Evolutionary conservation across 2,113 vertebrate genomes (phyloP), one percentile per base, ranked within the genome.

Genomic region (Propithecus coquereli): DNA sequence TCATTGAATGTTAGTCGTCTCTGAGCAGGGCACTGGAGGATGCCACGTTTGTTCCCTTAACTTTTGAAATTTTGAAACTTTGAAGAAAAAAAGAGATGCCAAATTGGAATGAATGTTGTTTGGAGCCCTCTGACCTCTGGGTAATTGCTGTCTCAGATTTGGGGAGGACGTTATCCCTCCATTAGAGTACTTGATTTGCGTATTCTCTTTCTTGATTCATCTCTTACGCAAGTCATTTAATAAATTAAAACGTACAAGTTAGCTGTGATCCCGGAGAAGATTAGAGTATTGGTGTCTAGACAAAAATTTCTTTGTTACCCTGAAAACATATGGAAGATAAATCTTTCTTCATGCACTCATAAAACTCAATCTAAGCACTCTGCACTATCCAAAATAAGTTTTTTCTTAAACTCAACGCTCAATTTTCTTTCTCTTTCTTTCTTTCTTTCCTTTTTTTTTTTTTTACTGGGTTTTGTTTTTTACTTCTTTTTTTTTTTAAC

Each of bases 281-380:
- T 34, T 66, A 66, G 9, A 71, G 14, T 84, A 6, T 74, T 68
- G 47, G 13, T 54, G 20, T 77, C 84, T 87, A 50, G 9, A 87
- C 18, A 47, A 50, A 94, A 95, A 80, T 18, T 79, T 94, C 43
- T 97, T 82, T 71, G 71, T 84, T 84, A 71, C 84, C 71, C 27
- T 85, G 30, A 87, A 93, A 66, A 43, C 63, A 50, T 82, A 47
- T 37, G 52, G 27, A 83, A 94, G 70, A 71, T 52, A 76, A 37
- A 71, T 70, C 40, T 61, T 90, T 91, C 61, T 65, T 71, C 17
- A 45, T 37, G 23, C 14, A 8, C 47, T 74, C 32, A 18, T 76
- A 74, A 77, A 20, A 92, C 10, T 43, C 61, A 87, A 9, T 76
- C 10, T 52, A 45, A 23, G n/a, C 12, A 52, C 16, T 63, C 27